Evolutionary conservation across 2,888 invertebrate species (phyloP).

Genomic region (Pammene fasciana): DNA sequence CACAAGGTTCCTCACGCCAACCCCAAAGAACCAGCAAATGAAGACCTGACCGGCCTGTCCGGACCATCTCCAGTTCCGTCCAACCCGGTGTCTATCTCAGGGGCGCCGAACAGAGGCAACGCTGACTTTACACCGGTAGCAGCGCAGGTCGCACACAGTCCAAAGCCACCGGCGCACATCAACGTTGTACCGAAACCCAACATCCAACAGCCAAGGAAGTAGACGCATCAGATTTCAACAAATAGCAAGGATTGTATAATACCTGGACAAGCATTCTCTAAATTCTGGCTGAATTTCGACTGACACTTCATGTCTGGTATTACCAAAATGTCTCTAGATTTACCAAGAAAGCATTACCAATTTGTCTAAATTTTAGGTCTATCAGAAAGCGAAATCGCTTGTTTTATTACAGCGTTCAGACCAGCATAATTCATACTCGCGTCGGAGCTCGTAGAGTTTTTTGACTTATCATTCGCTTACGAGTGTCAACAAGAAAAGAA

Average conservation of each 20-base stretch:
- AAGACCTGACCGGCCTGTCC: slow-evolving; percentile 88
- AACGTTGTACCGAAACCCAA: slow-evolving; percentile 85
- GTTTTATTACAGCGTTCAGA: no score
- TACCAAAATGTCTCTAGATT: no score
- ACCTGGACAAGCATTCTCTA: no score
- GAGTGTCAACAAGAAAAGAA: no score
- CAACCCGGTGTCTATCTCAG: slow-evolving; percentile 89
- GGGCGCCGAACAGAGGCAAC: slow-evolving; percentile 91
- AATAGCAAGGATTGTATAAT: slow-evolving; percentile 9
- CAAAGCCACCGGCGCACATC: slow-evolving; percentile 87
- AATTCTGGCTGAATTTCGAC: no score
- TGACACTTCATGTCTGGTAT: no score
- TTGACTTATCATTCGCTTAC: no score
- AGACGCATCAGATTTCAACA: slow-evolving; percentile 57
- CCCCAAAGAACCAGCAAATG: slow-evolving; percentile 84
- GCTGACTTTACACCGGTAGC: slow-evolving; percentile 95
- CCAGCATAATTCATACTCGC: no score
- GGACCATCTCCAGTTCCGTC: slow-evolving; percentile 90
- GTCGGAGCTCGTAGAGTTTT: no score
- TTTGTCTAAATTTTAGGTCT: no score
- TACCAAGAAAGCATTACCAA: no score
- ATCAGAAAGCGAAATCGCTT: no score
- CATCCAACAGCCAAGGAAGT: slow-evolving; percentile 96
- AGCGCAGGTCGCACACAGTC: slow-evolving; percentile 92
- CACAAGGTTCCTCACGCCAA: slow-evolving; percentile 89